Evolutionary conservation across 2,113 vertebrate genomes (phyloP).

Genomic region (Telmatochromis sp.): DNA sequence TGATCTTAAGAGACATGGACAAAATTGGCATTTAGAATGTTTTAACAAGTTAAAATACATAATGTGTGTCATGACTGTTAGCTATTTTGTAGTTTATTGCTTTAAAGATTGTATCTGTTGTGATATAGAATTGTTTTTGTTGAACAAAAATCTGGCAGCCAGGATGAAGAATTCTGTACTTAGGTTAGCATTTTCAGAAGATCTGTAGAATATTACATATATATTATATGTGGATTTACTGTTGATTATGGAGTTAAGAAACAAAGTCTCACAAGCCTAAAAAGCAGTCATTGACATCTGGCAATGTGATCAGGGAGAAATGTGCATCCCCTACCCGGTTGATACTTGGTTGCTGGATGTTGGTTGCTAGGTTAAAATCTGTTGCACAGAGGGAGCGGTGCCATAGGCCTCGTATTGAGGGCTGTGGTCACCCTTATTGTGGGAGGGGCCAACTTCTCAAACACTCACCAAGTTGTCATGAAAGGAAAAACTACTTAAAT

Average conservation of each 20-base stretch:
- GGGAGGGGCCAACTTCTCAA: background rate
- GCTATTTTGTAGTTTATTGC: background rate
- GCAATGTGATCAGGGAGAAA: background rate
- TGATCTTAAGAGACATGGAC: background rate
- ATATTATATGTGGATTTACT: background rate
- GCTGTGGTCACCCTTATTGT: background rate
- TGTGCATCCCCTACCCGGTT: background rate
- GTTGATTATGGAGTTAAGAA: background rate
- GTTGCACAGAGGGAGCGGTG: background rate
- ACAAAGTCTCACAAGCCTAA: background rate
- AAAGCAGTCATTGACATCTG: background rate
- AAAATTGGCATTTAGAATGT: background rate
- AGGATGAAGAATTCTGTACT: background rate
- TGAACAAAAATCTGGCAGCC: background rate
- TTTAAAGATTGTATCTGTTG: background rate
- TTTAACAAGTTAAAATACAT: background rate
- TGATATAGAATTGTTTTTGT: background rate
- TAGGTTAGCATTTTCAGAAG: background rate
- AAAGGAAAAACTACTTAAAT: background rate
- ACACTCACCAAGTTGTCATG: background rate
- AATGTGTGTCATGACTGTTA: background rate
- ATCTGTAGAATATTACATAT: background rate
- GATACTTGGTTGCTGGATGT: background rate
- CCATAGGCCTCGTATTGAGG: background rate
- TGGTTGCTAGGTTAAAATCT: background rate